Evolutionary conservation across 2,797 vertebrate species (phyloP), one percentile per base, ranked within the genome.

Genomic region (Ctenosaura bakeri): DNA sequence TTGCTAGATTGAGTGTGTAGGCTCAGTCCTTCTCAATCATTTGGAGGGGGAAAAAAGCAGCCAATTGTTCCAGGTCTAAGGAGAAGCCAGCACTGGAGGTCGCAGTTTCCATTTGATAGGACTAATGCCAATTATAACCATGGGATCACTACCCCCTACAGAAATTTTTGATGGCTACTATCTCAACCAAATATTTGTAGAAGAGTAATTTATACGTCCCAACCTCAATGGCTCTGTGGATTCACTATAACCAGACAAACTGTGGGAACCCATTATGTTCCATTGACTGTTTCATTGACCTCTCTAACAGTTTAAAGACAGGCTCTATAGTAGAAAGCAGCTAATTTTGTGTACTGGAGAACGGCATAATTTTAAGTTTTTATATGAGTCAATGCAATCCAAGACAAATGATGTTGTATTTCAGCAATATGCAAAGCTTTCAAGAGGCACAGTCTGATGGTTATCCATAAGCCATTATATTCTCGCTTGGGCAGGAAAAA

Each of bases 1-100:
- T 16, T n/a, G 35, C 85, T 69, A 16, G 1, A 38, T 64, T 92
- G 82, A 93, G 29, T 85, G 14, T 52, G 32, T 14, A 92, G 69
- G 89, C 89, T n/a, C 66, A 64, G 22, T 8, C 10, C 3, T 73
- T 80, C 35, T 90, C 46, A 56, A 90, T 69, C 26, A 59, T 85
- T 14, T 79, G 52, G 52, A 59, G 90, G 22, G 7, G 6, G 6
- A 64, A 91, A 90, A 69, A 54, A 86, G 42, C 24, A 50, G 87
- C 46, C 38, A 32, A 16, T 3, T 73, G 42, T 32, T 85, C 24
- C 8, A 85, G 16, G 20, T 52, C 46, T 46, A 22, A 73, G 46
- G 10, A 71, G 6, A 18, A 66, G 32, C 1, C 66, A 85, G 32
- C 29, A n/a, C 22, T 6, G 18, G 46, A 46, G 38, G 13, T 13